phyloP scores from a whole-genome alignment of 1,140 invertebrate genomes.

The Scaptomyza montana region DNA sequence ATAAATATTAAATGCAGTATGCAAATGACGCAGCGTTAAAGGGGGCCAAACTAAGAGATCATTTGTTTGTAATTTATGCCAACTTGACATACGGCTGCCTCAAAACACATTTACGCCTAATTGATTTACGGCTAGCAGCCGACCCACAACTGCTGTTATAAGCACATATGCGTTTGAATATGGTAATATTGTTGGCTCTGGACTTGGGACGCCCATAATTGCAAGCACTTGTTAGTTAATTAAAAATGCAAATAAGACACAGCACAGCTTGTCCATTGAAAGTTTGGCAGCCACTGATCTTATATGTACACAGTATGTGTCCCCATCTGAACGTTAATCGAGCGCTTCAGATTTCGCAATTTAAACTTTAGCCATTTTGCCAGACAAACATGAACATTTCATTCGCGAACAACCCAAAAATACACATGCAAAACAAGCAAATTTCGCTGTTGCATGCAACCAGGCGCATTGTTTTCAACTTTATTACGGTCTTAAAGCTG shows the following conservation, averaged over 20 bases:
- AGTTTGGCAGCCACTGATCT: conserved; percentile 28
- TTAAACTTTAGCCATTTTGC: conserved; percentile 48
- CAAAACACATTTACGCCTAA: conserved; percentile 47
- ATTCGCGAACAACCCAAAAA: conserved; percentile 1
- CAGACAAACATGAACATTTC: conserved; percentile 25
- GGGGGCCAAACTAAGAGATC: background rate
- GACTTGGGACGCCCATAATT: conserved; percentile 47
- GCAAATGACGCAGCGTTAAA: conserved; percentile 3
- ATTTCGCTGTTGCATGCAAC: conserved; percentile 11
- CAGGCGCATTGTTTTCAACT: background rate
- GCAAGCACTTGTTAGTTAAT: conserved; percentile 68
- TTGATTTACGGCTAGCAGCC: conserved; percentile 41
- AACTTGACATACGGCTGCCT: conserved; percentile 18
- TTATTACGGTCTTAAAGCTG: background rate
- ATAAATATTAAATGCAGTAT: conserved; percentile 32
- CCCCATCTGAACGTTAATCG: conserved; percentile 45
- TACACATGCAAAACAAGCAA: conserved; percentile 26
- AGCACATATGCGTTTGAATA: conserved; percentile 29
- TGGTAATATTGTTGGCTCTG: conserved; percentile 33
- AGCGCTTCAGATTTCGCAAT: conserved; percentile 53
- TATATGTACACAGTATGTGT: background rate
- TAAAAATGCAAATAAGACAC: conserved; percentile 60
- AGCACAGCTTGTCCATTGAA: conserved; percentile 24
- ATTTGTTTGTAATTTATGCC: conserved; percentile 43
- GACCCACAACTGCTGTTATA: conserved; percentile 15